A percentile compares a stretch with the other conserved stretches of the same genome.
Evolutionary conservation across 2,888 invertebrate species (phyloP).

Genomic region (Stenodema calcarata): DNA sequence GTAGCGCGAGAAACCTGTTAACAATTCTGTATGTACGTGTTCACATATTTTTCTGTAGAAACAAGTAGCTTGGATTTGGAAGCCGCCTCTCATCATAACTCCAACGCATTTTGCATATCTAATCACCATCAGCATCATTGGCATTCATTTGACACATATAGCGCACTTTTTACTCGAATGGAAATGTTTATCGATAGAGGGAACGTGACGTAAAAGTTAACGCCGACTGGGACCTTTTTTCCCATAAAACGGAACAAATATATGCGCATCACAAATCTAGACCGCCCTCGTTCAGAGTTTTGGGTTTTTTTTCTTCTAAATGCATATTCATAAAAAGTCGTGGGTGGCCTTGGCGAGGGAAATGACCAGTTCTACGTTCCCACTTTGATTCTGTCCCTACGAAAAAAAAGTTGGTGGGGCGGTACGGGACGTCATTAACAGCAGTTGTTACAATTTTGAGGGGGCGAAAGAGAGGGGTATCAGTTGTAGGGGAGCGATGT

Average conservation of each 20-base stretch:
- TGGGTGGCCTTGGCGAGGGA: not conserved
- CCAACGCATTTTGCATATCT: too few species aligned
- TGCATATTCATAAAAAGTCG: constrained; percentile 10
- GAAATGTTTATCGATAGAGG: not conserved
- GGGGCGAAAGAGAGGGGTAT: not conserved
- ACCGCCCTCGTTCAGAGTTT: not conserved
- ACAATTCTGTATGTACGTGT: too few species aligned
- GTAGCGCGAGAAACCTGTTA: too few species aligned
- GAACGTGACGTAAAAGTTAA: not conserved
- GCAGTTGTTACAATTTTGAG: not conserved
- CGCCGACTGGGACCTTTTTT: not conserved
- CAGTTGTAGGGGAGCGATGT: not conserved
- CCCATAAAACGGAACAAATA: not conserved
- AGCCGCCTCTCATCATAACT: too few species aligned
- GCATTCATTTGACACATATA: not conserved
- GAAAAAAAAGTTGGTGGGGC: not conserved
- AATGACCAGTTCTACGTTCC: not conserved
- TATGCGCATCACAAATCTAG: not conserved
- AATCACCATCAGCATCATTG: not conserved
- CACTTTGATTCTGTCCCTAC: too few species aligned
- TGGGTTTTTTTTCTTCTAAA: not conserved
- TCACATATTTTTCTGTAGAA: too few species aligned
- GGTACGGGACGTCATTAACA: not conserved
- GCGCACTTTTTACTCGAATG: not conserved
- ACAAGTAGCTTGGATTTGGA: too few species aligned